Percentiles rank a stretch among this genome's conserved stretches.
phyloP scores from a whole-genome alignment of 92 coral and sea anemone genomes.

The Epizoanthus ramosus region DNA sequence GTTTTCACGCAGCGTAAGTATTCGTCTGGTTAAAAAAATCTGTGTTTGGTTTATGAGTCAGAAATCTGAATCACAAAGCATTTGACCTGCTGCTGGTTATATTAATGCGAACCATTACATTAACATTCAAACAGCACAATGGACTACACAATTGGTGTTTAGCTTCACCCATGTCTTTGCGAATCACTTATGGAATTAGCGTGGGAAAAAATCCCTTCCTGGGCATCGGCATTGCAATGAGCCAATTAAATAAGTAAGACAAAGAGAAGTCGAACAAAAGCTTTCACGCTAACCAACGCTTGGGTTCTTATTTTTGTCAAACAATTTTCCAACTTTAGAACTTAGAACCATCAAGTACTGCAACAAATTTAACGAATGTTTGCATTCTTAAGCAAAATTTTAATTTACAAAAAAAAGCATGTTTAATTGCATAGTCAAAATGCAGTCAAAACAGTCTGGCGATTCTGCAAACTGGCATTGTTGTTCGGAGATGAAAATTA shows the following conservation, averaged over 20 bases:
- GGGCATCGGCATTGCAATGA: neutral
- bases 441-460: constrained; percentile 6
- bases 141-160: constrained; percentile 27
- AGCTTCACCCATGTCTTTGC: constrained; percentile 9
- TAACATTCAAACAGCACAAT: constrained; percentile 14
- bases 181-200: constrained; percentile 8
- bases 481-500: constrained; percentile 22
- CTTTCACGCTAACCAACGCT: neutral
- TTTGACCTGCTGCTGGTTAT: constrained; percentile 2
- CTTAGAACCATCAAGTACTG: neutral
- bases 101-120: neutral
- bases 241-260: neutral
- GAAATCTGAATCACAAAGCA: neutral
- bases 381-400: neutral
- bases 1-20: no score
- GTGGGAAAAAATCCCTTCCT: constrained; percentile 33
- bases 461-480: constrained; percentile 20
- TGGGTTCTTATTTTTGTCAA: no score
- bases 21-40: no score
- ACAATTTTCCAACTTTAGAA: no score
- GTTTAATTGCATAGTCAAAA: constrained; percentile 1
- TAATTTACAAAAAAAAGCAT: neutral
- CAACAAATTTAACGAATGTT: neutral
- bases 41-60: no score
- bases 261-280: neutral